Evolutionary conservation across 1,140 invertebrate species (phyloP).

Genomic region (Bombus waltoni): DNA sequence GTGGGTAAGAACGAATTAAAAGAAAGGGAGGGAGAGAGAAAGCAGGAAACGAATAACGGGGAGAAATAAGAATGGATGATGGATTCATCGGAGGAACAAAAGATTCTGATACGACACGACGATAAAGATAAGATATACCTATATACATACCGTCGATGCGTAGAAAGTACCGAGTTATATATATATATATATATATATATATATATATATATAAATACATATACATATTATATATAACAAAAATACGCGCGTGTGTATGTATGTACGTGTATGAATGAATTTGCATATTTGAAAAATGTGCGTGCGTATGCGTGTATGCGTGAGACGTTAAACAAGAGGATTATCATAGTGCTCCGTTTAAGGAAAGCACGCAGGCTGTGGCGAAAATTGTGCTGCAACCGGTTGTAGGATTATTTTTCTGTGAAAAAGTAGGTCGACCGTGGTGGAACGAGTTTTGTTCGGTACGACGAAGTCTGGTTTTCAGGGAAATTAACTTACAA

Average conservation of each 20-base stretch:
- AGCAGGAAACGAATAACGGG: conserved; percentile 35
- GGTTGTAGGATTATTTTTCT: conserved; percentile 5
- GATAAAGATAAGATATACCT: conserved; percentile 62
- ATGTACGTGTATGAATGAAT: conserved; percentile 32
- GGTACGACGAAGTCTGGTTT: background rate
- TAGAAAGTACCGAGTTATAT: conserved; percentile 63
- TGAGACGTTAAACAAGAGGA: conserved; percentile 58
- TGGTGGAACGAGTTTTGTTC: background rate
- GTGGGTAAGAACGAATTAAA: conserved; percentile 10
- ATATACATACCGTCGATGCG: conserved; percentile 64
- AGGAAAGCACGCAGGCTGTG: conserved; percentile 32
- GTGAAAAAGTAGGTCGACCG: background rate
- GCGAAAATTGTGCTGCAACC: conserved; percentile 1
- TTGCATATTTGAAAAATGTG: conserved; percentile 20
- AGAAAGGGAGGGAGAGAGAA: background rate
- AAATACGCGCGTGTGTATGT: background rate
- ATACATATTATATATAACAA: conserved; percentile 12
- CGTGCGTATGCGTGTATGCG: conserved; percentile 22
- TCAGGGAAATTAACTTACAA: background rate
- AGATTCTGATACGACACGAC: conserved; percentile 59
- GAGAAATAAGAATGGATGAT: conserved; percentile 19
- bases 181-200: background rate
- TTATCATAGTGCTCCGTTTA: conserved; percentile 64
- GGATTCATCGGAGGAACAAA: conserved; percentile 56
- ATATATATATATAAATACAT: no score